Conservation (phyloP, 1,140 invertebrate species). For the Chionoecetes opilio region DNA sequence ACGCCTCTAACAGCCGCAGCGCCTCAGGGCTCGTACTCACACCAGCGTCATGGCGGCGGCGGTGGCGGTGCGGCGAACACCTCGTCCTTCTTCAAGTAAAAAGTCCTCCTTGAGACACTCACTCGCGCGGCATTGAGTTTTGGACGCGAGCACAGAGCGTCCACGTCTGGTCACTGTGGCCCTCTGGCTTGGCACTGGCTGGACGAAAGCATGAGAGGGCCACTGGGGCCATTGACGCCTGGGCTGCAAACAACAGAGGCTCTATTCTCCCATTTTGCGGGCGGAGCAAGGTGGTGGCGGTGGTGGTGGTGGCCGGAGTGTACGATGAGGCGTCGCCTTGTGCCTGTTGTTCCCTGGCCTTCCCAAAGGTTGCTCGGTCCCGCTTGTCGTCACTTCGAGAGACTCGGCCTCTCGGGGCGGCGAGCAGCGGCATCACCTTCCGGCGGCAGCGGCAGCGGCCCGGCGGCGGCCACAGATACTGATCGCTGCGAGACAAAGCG, state of each 20-base stretch:
- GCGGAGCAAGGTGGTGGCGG: constrained; percentile 43
- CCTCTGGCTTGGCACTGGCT: constrained; percentile 76
- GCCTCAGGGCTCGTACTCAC: constrained; percentile 43
- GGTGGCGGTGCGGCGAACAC: background rate
- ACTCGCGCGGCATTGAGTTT: constrained; percentile 37
- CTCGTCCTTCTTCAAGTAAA: background rate
- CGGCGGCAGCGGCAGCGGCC: background rate
- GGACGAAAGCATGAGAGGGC: constrained; percentile 67
- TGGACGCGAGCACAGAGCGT: constrained; percentile 22
- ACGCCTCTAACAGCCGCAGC: background rate
- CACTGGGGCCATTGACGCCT: constrained; percentile 76
- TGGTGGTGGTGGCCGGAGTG: constrained; percentile 61
- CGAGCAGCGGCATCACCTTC: background rate
- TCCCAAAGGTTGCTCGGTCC: background rate
- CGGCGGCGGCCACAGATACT: background rate
- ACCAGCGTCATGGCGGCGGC: constrained; percentile 68
- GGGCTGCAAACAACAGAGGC: constrained; percentile 71
- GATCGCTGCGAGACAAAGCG: background rate
- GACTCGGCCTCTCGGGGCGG: background rate
- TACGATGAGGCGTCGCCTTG: constrained; percentile 50
- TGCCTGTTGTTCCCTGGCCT: constrained; percentile 11
- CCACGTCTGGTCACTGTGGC: constrained; percentile 72
- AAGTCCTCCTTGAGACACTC: background rate
- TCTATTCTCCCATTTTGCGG: constrained; percentile 74
- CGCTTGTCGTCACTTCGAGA: background rate